Percentiles rank a stretch among this genome's conserved stretches.
phyloP scores from a whole-genome alignment of 2,797 vertebrate species.

The Coregonus sp. region DNA sequence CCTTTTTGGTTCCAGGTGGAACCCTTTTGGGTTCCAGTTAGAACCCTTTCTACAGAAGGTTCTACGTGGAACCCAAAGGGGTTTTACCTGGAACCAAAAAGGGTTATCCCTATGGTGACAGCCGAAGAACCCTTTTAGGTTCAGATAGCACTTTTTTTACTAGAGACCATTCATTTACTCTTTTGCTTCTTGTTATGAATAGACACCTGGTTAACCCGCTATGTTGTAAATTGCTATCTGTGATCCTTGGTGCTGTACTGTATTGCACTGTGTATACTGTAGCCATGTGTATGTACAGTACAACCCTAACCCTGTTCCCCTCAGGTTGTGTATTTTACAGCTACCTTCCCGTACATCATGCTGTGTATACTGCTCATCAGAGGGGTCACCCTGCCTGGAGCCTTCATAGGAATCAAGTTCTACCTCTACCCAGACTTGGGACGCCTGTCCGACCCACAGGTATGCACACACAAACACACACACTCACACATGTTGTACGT shows the following conservation, averaged over 20 bases:
- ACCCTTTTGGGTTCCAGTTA: no score
- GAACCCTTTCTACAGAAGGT: no score
- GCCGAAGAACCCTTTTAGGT: no score
- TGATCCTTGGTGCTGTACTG: neutral
- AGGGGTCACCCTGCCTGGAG: constrained; percentile 91
- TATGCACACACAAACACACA: constrained; percentile 46
- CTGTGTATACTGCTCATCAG: constrained; percentile 88
- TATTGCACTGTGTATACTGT: neutral
- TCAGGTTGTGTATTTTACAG: constrained; percentile 97
- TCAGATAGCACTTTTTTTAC: no score
- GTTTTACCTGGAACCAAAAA: no score
- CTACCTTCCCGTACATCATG: constrained; percentile 94
- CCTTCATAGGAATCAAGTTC: constrained; percentile 87
- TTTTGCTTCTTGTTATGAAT: neutral
- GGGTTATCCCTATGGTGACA: no score
- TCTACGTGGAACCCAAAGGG: no score
- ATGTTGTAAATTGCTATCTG: neutral
- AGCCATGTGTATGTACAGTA: no score
- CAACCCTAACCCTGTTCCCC: neutral
- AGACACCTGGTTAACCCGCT: neutral
- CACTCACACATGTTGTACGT: neutral
- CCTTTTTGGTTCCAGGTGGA: no score
- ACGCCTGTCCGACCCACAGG: constrained; percentile 92
- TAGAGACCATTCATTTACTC: neutral
- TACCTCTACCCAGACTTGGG: constrained; percentile 94